Base-by-base conservation (phyloP, 2,113 vertebrate species). In the Gambusia holbrooki region DNA sequence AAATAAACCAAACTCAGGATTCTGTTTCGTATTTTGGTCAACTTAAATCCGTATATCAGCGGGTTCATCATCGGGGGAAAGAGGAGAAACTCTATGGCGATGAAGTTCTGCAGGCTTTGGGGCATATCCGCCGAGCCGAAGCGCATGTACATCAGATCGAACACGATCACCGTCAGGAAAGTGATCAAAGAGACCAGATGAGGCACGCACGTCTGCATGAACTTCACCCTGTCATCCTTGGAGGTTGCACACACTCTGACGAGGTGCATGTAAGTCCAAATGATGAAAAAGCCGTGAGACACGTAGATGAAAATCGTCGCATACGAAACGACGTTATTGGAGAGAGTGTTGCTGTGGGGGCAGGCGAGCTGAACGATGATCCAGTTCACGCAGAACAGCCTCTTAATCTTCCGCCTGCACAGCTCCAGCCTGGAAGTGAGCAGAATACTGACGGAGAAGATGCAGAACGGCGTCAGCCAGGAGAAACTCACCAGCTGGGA, bases 181-280 rank as follows among this genome's bases (percentile, higher is more conserved):
- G 70, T 83, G 5, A 64, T 0, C 12, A 90, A 58, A 72, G 77
- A 90, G 10, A 70, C 15, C 15, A 90, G n/a, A 73, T 90, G 86
- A 0, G 88, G 88, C 42, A 90, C 65, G 66, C 86, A 90, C 0
- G 88, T 90, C 80, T 90, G 88, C 76, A 88, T 77, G 29, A 90
- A 90, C 82, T 73, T 88, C 0, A 0, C 60, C 58, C 82, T 78
- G 63, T 77, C 73, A 0, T 85, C 84, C 51, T 68, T 81, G 22
- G 86, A 88, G 29, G 2, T 83, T 0, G 35, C 64, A 29, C 65
- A 75, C 0, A 0, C 83, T 78, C 22, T 75, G 7, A 83, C 28
- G 22, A 88, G 73, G 63, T 83, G 82, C 33, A 80, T 66, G 0
- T 90, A 90, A 2, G 86, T 84, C 88, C 88, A 90, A 1, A 86